phyloP scores from a whole-genome alignment of 2,797 vertebrate species.

The Eremophila alpestris region DNA sequence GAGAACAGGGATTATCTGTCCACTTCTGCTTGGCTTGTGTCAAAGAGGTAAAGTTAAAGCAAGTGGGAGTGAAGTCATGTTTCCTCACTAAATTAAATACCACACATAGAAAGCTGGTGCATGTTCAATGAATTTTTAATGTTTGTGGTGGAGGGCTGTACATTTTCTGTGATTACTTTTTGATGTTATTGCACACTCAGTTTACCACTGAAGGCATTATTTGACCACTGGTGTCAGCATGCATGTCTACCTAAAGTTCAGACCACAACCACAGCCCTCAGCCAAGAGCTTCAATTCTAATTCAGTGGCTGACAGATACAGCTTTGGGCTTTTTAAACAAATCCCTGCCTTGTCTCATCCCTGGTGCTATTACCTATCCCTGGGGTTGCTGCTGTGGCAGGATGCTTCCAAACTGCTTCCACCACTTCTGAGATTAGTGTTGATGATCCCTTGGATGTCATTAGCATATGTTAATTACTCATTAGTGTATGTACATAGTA shows the following conservation, averaged over 20 bases:
- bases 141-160: neutral
- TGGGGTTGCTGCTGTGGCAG: neutral
- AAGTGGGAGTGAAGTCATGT: neutral
- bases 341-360: neutral
- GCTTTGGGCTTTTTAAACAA: neutral
- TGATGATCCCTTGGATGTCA: slow-evolving; percentile 2
- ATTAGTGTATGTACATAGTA: neutral
- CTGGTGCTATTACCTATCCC: neutral
- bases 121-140: neutral
- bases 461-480: slow-evolving; percentile 34
- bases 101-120: neutral
- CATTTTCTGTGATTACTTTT: neutral
- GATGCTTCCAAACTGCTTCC: neutral
- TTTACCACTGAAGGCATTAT: neutral
- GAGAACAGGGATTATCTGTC: neutral
- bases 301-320: neutral
- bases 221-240: neutral
- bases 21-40: neutral
- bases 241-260: neutral
- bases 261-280: neutral
- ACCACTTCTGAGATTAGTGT: neutral
- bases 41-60: neutral
- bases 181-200: neutral
- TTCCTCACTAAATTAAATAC: neutral
- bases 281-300: neutral